A percentile compares a stretch with the other conserved stretches of the same genome.
These are phyloP conservation scores for Helicorthomorpha holstii DNA, from an alignment of 1,140 invertebrate genomes.

Conservation along the genomic window DNA sequence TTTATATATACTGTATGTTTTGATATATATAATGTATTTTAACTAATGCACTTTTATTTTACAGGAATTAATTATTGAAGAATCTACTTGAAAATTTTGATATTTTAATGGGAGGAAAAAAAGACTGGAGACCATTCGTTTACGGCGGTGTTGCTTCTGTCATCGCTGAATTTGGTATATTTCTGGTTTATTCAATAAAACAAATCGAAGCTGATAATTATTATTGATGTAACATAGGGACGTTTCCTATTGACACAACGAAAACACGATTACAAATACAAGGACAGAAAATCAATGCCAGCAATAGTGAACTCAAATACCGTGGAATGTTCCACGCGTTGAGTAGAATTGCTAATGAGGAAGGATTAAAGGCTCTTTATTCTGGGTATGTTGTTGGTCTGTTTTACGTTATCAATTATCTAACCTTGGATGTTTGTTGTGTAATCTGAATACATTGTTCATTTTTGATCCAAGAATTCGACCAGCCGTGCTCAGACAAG, in stretches of 20 bases:
- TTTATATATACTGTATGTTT: too few relatives aligned
- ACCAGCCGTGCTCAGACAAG: conserved; percentile 77
- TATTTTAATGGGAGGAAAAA: conserved; percentile 15
- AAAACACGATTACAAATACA: conserved; percentile 92
- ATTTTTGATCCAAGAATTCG: conserved; percentile 48
- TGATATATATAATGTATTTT: too few relatives aligned
- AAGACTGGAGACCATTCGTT: conserved; percentile 78
- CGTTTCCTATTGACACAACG: conserved; percentile 93
- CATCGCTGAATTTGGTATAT: conserved; percentile 77
- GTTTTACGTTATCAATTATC: neutral
- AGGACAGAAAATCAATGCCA: conserved; percentile 65
- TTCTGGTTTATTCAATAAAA: neutral
- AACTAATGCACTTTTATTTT: neutral
- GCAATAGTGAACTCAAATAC: conserved; percentile 58
- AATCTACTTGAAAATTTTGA: neutral
- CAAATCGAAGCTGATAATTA: neutral
- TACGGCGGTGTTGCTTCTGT: conserved; percentile 85
- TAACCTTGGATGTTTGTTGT: neutral
- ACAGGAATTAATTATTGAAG: neutral
- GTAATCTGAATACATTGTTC: conserved; percentile 6
- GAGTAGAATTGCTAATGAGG: conserved; percentile 57
- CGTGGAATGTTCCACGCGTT: conserved; percentile 83
- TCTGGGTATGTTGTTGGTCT: conserved; percentile 47
- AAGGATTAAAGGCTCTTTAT: conserved; percentile 60
- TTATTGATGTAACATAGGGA: conserved; percentile 40